Base-by-base conservation (phyloP, 2,888 invertebrate species). In the Pasiphila rectangulata region DNA sequence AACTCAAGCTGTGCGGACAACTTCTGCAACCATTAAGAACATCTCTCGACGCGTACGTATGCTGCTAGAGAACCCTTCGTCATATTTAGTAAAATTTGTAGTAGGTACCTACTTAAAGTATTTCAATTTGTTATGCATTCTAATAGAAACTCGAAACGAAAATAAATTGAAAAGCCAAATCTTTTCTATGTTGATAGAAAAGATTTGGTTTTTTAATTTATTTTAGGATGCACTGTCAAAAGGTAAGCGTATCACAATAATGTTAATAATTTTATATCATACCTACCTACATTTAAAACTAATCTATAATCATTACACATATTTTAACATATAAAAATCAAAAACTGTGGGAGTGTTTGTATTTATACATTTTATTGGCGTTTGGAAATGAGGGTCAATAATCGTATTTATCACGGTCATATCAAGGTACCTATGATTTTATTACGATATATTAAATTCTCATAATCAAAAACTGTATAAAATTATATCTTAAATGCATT, bases 1-100 rank as follows among this genome's bases (percentile, higher is more conserved):
- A 83, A 83, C 75, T 84, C 86, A 79, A 76, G 83, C 84, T 86
- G 87, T 72, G 84, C 72, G 61, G 64, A 80, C 80, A 82, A 69
- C 69, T 69, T 65, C 66, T 54, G 67, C 57, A 64, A 61, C 69
- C 60, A 75, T 79, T 79, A 79, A 79, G 67, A 68, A 74, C 76
- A 65, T 60, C 63, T 72, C 70, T 78, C 77, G 74, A 75, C 76
- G 75, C 78, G 64, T 67, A 58, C 53, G 64, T 67, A 58, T 51
- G 21, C 27, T 29, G 45, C 36, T 46, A 39, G 41, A 21, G 27
- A 25, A 15, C 16, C 36, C 32, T 17, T 40, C 36, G 37, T 43
- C 42, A 50, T 41, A 30, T 37, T 39, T 21, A 35, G 20, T 17
- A 25, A 41, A 38, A 29, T 17, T n/a, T n/a, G n/a, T 9, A 10